Base-by-base conservation (phyloP, 2,797 vertebrate species). In the Schizothorax lantsangensis region DNA sequence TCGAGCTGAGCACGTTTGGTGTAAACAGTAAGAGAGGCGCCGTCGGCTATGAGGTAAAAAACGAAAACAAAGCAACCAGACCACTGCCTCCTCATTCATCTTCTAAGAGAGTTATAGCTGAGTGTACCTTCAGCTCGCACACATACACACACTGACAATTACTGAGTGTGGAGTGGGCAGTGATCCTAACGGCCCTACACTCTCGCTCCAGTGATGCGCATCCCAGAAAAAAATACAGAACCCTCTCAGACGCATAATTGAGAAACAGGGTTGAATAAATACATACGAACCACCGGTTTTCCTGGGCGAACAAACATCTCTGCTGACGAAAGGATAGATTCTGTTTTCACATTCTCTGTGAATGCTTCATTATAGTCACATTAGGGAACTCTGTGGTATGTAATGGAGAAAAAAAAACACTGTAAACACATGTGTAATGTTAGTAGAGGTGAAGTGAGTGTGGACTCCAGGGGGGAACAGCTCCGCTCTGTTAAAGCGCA, bases 21-120 rank as follows among this genome's bases (percentile, higher is more conserved):
- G 87, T 89, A 89, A 91, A 89, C 90, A 91, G 81, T 86, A 84
- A 77, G 40, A 68, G 54, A 85, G 83, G 64, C 40, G 84, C 84
- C 59, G 66, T 71, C 17, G 84, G 90, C 79, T 79, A 84, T 73
- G 77, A 79, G 87, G 85, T 68, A 80, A 84, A 84, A 86, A 84
- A 83, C 10, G 5, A 83, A 83, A 88, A 88, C 86, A 89, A 90
- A 86, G 84, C 85, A 84, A 86, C 75, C 54, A 54, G 86, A 83
- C 81, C 84, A 71, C 78, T 64, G 81, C 26, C 84, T 64, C 26
- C 88, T 84, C 82, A 88, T 89, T 89, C 81, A 88, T 91, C 88
- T 87, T 88, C 30, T 21, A 26, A 54, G 52, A 87, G 85, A 85
- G 81, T 85, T 90, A 83, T 87, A 88, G 77, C 86, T 62, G 68